These are phyloP conservation scores for Diabrotica undecimpunctata DNA, from an alignment of 1,140 invertebrate species.

Conservation along the genomic window DNA sequence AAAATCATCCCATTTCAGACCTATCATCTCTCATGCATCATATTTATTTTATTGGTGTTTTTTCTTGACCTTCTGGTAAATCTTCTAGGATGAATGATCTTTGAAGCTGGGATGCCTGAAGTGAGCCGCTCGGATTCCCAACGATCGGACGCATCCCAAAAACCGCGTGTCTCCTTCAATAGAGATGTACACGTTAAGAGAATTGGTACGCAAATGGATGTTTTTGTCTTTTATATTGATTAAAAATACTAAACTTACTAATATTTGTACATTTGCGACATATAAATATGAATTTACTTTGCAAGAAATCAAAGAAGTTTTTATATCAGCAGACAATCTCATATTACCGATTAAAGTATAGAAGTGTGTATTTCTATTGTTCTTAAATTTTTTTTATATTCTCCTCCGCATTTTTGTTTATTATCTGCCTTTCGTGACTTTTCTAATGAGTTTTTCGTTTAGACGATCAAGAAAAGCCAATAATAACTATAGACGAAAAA, in stretches of 20 bases:
- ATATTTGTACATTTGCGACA: not conserved
- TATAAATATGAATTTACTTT: not conserved
- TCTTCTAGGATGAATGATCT: slow-evolving; percentile 24
- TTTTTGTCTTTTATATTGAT: not conserved
- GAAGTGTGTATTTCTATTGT: too few relatives aligned
- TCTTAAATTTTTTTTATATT: too few relatives aligned
- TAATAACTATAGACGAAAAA: too few relatives aligned
- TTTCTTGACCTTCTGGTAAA: slow-evolving; percentile 7
- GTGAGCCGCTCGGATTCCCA: slow-evolving; percentile 56
- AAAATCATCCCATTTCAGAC: not conserved
- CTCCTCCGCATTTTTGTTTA: too few relatives aligned
- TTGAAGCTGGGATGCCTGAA: slow-evolving; percentile 51
- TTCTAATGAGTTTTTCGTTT: too few relatives aligned
- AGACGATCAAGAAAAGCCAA: too few relatives aligned
- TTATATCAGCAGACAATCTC: too few relatives aligned
- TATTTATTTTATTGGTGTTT: not conserved
- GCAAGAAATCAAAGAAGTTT: too few relatives aligned
- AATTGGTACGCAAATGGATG: slow-evolving; percentile 62
- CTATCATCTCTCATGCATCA: not conserved
- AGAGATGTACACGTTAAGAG: slow-evolving; percentile 83
- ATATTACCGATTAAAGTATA: too few relatives aligned
- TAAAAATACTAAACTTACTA: not conserved
- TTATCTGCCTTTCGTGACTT: too few relatives aligned
- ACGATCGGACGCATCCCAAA: slow-evolving; percentile 53
- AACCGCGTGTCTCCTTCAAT: slow-evolving; percentile 79